Conservation (phyloP, 2,797 vertebrate species). For the Xyrichtys novacula region DNA sequence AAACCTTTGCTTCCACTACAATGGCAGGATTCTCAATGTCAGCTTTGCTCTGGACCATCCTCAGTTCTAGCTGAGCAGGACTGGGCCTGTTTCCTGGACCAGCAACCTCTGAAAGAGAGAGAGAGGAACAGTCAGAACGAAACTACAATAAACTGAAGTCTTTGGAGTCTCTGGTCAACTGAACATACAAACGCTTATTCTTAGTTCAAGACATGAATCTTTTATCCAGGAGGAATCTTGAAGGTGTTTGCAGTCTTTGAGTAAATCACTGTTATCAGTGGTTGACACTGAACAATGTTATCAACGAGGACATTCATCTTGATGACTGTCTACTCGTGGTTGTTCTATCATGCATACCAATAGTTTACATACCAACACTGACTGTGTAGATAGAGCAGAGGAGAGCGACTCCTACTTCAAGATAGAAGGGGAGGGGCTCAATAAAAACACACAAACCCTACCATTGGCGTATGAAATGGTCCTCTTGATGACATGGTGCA, state of each 20-base stretch:
- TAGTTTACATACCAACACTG: not conserved
- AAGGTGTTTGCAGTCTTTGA: no score
- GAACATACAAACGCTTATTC: no score
- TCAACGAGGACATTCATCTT: not conserved
- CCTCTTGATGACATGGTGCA: constrained; percentile 96
- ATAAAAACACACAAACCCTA: constrained; percentile 36
- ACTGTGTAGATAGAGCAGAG: constrained; percentile 9
- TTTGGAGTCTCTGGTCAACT: no score
- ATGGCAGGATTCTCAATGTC: constrained; percentile 95
- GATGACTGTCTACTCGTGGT: not conserved
- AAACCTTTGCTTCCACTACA: constrained; percentile 87
- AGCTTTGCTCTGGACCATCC: constrained; percentile 96
- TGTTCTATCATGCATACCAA: not conserved
- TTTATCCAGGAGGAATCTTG: no score
- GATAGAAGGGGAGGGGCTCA: constrained; percentile 6
- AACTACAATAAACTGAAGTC: not conserved
- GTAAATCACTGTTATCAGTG: no score
- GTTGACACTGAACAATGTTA: no score
- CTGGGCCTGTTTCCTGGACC: constrained; percentile 90
- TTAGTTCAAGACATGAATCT: no score
- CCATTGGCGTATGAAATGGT: constrained; percentile 92
- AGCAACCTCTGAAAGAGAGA: constrained; percentile 84
- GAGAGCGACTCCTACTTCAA: not conserved
- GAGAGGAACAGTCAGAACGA: not conserved
- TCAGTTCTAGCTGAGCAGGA: constrained; percentile 93